Conservation (phyloP, 2,113 vertebrate species). For the Martes martes region DNA sequence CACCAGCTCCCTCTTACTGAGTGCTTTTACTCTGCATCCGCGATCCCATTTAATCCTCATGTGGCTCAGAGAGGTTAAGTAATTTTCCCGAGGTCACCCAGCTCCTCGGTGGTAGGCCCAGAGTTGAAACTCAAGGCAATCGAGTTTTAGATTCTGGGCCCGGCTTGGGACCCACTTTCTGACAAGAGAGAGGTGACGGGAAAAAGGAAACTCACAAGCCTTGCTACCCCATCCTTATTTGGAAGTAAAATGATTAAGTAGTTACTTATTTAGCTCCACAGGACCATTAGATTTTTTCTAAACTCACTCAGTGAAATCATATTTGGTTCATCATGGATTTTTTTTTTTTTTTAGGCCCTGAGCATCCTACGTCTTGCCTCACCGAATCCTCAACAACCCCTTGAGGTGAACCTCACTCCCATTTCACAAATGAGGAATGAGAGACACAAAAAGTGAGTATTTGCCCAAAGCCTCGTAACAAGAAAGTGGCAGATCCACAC, state of each 20-base stretch:
- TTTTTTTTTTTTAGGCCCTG: not conserved
- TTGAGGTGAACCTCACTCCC: not conserved
- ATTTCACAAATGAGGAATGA: not conserved
- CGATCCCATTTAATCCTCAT: not conserved
- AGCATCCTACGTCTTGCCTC: not conserved
- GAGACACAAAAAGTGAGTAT: not conserved
- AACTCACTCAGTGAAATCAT: not conserved
- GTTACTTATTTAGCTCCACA: not conserved
- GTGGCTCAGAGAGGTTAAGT: not conserved
- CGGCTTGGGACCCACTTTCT: not conserved
- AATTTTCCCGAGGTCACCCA: not conserved
- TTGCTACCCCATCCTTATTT: not conserved
- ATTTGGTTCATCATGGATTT: not conserved
- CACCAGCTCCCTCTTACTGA: not conserved
- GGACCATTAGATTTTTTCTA: not conserved
- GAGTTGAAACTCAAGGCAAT: not conserved
- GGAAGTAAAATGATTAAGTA: not conserved
- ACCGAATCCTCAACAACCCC: not conserved
- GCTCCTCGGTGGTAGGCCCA: not conserved
- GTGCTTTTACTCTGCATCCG: rapidly evolving
- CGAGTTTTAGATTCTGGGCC: conserved; percentile 35
- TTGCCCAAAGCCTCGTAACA: not conserved
- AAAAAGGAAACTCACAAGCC: not conserved
- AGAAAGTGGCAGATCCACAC: not conserved
- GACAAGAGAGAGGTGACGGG: not conserved